A percentile compares a stretch with the other conserved stretches of the same genome.
phyloP scores from a whole-genome alignment of 2,888 invertebrate genomes.

The Drosophila pseudotakahashii region DNA sequence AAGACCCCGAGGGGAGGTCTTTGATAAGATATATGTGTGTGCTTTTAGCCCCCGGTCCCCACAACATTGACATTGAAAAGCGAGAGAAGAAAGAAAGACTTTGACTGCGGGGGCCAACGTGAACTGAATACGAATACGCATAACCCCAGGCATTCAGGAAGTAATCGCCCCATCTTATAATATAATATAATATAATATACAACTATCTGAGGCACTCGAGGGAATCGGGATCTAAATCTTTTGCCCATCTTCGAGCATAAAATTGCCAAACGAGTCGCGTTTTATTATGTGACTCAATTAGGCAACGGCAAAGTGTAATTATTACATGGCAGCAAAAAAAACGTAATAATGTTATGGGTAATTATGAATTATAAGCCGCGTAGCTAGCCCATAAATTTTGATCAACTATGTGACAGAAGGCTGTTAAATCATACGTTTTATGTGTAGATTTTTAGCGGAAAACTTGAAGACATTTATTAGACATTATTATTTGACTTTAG shows the following conservation, averaged over 20 bases:
- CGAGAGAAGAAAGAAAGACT: constrained; percentile 6
- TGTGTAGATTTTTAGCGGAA: too few species aligned
- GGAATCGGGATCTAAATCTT: not conserved
- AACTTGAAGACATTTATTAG: too few species aligned
- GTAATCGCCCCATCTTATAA: constrained; percentile 15
- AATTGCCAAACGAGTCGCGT: constrained; percentile 50
- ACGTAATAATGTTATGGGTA: constrained; percentile 1
- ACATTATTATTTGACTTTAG: too few species aligned
- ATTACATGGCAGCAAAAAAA: constrained; percentile 2
- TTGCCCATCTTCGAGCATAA: constrained; percentile 55
- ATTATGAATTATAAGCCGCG: constrained; percentile 1
- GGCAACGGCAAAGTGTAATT: constrained; percentile 36
- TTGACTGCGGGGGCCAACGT: constrained; percentile 9
- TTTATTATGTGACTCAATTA: constrained; percentile 64
- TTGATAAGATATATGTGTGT: constrained; percentile 7
- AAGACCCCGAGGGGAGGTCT: constrained; percentile 51
- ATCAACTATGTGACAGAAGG: not conserved
- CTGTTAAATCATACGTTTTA: not conserved
- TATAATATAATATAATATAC: too few species aligned
- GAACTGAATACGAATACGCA: constrained; percentile 57
- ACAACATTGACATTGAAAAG: constrained; percentile 71
- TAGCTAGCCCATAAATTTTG: constrained; percentile 7
- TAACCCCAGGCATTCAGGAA: constrained; percentile 37
- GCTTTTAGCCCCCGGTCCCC: constrained; percentile 3
- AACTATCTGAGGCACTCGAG: constrained; percentile 7